Percentiles rank a stretch among this genome's conserved stretches.
Evolutionary conservation across 1,140 invertebrate genomes (phyloP).

Genomic region (Psilanteris sp.): DNA sequence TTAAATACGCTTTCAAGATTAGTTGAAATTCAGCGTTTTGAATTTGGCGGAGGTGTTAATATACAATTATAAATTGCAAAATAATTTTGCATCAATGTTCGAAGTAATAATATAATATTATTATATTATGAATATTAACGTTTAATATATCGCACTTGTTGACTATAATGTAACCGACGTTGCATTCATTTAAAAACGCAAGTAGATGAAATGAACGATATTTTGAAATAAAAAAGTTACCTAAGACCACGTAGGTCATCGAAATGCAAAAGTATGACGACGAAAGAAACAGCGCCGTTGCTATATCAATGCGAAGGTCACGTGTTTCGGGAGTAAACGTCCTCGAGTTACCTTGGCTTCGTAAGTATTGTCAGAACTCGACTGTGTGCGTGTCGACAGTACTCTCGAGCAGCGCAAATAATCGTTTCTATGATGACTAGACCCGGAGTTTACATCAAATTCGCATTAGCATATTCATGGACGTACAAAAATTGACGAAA

Average conservation of each 20-base stretch:
- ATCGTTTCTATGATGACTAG: constrained; percentile 29
- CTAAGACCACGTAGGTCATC: constrained; percentile 9
- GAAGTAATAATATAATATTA: too few relatives aligned
- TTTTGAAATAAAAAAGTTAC: too few relatives aligned
- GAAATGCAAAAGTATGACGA: constrained; percentile 23
- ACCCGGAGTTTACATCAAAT: constrained; percentile 20
- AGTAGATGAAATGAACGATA: too few relatives aligned
- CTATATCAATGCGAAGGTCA: constrained; percentile 69
- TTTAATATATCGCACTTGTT: too few relatives aligned
- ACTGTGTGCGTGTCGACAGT: constrained; percentile 26
- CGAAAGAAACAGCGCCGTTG: constrained; percentile 6
- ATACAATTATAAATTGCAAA: too few relatives aligned
- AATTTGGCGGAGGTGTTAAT: too few relatives aligned
- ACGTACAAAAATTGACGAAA: background rate
- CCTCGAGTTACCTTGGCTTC: constrained; percentile 73
- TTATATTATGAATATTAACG: too few relatives aligned
- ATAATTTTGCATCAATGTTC: too few relatives aligned
- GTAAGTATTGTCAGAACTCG: constrained; percentile 26
- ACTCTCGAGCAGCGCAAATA: constrained; percentile 28
- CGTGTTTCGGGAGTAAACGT: constrained; percentile 72
- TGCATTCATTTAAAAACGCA: too few relatives aligned
- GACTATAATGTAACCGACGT: too few relatives aligned
- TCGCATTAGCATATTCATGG: constrained; percentile 26
- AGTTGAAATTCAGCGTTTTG: too few relatives aligned
- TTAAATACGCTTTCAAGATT: too few relatives aligned